Evolutionary conservation across 2,888 invertebrate genomes (phyloP).

Genomic region (Pegoplata infirma): DNA sequence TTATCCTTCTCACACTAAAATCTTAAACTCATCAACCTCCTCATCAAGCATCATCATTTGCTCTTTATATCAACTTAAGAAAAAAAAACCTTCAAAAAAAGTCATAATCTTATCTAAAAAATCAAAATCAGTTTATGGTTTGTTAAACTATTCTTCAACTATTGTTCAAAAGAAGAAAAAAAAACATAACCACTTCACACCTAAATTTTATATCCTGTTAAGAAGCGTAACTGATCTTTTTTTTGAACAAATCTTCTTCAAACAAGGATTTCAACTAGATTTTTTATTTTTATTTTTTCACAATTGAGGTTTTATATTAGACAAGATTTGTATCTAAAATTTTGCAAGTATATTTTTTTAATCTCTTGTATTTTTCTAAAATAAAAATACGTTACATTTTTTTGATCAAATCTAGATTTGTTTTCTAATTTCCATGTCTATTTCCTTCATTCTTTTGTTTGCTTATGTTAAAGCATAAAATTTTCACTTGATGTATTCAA

Average conservation of each 20-base stretch:
- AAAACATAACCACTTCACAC: slow-evolving; percentile 45
- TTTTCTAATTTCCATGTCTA: slow-evolving; percentile 18
- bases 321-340: background rate
- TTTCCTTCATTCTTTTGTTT: slow-evolving; percentile 4
- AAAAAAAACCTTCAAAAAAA: slow-evolving; percentile 6
- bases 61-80: slow-evolving; percentile 17
- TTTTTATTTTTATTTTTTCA: no score
- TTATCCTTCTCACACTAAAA: slow-evolving; percentile 21
- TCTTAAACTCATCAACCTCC: background rate
- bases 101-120: slow-evolving; percentile 40
- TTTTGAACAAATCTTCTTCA: background rate
- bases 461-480: slow-evolving; percentile 36
- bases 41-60: slow-evolving; percentile 32
- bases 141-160: background rate
- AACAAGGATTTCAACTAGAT: background rate
- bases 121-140: slow-evolving; percentile 15
- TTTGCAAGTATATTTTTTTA: background rate
- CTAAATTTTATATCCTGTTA: slow-evolving; percentile 52
- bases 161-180: no score
- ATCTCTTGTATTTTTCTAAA: background rate
- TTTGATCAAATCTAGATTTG: background rate
- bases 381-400: background rate
- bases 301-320: slow-evolving; percentile 25
- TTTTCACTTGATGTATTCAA: slow-evolving; percentile 54
- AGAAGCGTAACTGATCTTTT: slow-evolving; percentile 56